Base-by-base conservation (phyloP, 1,140 invertebrate species). In the Zelostemma sp. region DNA sequence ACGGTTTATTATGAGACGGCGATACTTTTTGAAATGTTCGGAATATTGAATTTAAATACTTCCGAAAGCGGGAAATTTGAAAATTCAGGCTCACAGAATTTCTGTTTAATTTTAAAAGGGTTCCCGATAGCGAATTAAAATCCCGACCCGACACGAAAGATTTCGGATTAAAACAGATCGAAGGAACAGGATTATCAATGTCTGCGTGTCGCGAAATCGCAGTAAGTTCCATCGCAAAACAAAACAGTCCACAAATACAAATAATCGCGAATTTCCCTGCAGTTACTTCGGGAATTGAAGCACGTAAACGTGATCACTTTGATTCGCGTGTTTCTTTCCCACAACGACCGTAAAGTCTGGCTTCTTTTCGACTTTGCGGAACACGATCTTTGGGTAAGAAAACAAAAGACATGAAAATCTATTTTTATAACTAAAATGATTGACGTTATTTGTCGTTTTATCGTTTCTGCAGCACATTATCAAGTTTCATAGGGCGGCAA, bases 161-260 rank as follows among this genome's bases (percentile, higher is more conserved):
- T 82, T 99, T 98, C 90, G 98, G 98, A 1, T 86, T 99, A 25
- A 99, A 99, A 86, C 96, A 99, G 87, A 99, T 99, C 51, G 98
- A 99, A 90, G 98, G 97, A 1, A 97, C 97, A 61, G 98, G 98
- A 0, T 89, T 99, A 6, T 99, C 97, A 1, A 99, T 99, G 97
- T 99, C 97, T 57, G 98, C 98, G 18, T 99, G 98, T 84, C 88
- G 98, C 80, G 98, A 99, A 91, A 99, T 99, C 68, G 97, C 98
- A 45, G 93, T 99, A 88, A 91, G 92, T n/a, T n/a, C n/a, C n/a
- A n/a, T n/a, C n/a, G n/a, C n/a, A n/a, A n/a, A n/a, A n/a, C n/a
- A n/a, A n/a, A n/a, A n/a, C n/a, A n/a, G n/a, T n/a, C n/a, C n/a
- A n/a, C n/a, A 25, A 25, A 25, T 25, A 25, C 3, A 25, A 25